Percentiles rank a stretch among this genome's conserved stretches.
Evolutionary conservation across 2,888 invertebrate species (phyloP).

Genomic region (Sicus ferrugineus): DNA sequence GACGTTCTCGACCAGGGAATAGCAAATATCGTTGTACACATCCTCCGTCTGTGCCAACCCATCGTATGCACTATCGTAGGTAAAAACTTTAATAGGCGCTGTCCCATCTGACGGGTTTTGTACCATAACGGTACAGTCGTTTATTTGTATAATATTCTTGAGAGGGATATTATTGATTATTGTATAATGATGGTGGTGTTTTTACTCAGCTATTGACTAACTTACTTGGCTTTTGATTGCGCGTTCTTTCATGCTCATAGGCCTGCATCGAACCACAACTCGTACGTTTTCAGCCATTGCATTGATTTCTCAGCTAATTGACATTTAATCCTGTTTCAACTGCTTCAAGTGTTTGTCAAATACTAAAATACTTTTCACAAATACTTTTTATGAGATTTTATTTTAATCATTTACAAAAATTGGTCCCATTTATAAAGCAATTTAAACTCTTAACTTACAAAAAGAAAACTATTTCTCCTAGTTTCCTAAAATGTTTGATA

Average conservation of each 20-base stretch:
- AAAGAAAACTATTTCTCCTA: too few relatives aligned
- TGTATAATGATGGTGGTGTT: background rate
- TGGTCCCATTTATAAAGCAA: too few relatives aligned
- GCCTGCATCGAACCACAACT: slow-evolving; percentile 72
- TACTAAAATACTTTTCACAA: too few relatives aligned
- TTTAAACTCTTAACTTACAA: too few relatives aligned
- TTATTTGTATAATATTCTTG: slow-evolving; percentile 74
- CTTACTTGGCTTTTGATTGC: slow-evolving; percentile 68
- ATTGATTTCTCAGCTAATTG: background rate
- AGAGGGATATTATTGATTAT: slow-evolving; percentile 33
- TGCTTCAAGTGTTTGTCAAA: too few relatives aligned
- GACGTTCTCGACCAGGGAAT: slow-evolving; percentile 83
- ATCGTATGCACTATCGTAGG: slow-evolving; percentile 86
- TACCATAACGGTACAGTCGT: slow-evolving; percentile 71
- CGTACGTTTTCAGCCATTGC: slow-evolving; percentile 60
- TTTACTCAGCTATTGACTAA: slow-evolving; percentile 5
- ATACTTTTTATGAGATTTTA: too few relatives aligned
- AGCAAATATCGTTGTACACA: slow-evolving; percentile 88
- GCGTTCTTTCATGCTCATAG: slow-evolving; percentile 81
- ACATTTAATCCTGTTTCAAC: too few relatives aligned
- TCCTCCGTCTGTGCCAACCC: slow-evolving; percentile 80
- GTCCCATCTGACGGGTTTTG: slow-evolving; percentile 70
- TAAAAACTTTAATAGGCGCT: slow-evolving; percentile 74
- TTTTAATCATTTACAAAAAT: too few relatives aligned
- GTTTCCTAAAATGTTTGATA: too few relatives aligned